Evolutionary conservation across 2,113 vertebrate species (phyloP).

Genomic region (Semnopithecus entellus): DNA sequence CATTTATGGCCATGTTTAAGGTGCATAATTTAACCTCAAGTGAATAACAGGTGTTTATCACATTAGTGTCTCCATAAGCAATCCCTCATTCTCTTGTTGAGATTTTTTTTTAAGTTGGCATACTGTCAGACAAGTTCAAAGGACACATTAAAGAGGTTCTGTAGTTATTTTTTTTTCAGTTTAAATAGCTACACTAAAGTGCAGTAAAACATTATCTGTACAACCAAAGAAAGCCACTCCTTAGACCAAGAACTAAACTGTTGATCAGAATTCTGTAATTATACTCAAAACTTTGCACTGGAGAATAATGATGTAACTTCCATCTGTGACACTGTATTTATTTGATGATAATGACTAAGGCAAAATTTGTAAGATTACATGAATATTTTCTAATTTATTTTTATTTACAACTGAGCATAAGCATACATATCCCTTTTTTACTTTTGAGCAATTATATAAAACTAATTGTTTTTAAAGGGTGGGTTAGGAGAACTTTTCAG

Average conservation of each 20-base stretch:
- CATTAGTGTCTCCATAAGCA: slow-evolving; percentile 42
- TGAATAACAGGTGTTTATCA: slow-evolving; percentile 73
- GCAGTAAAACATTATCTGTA: slow-evolving; percentile 33
- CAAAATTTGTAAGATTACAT: background rate
- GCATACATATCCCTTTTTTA: background rate
- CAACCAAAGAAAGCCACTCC: slow-evolving; percentile 43
- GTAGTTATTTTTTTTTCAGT: slow-evolving; percentile 46
- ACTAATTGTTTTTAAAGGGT: background rate
- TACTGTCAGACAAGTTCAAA: slow-evolving; percentile 58
- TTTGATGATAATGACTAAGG: background rate
- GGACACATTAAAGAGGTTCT: slow-evolving; percentile 38
- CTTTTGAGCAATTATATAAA: background rate
- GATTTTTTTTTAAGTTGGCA: background rate
- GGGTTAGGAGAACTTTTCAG: background rate
- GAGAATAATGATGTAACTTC: background rate
- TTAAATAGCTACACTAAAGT: background rate
- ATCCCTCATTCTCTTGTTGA: background rate
- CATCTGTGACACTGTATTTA: background rate
- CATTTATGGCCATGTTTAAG: slow-evolving; percentile 70
- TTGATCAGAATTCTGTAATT: slow-evolving; percentile 35
- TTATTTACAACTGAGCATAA: background rate
- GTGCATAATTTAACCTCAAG: slow-evolving; percentile 65
- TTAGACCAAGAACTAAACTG: slow-evolving; percentile 25
- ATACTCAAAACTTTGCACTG: background rate
- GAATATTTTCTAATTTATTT: background rate